A percentile compares a stretch with the other conserved stretches of the same genome.
phyloP scores from a whole-genome alignment of 2,888 invertebrate genomes.

The Digitonthophagus gazella region DNA sequence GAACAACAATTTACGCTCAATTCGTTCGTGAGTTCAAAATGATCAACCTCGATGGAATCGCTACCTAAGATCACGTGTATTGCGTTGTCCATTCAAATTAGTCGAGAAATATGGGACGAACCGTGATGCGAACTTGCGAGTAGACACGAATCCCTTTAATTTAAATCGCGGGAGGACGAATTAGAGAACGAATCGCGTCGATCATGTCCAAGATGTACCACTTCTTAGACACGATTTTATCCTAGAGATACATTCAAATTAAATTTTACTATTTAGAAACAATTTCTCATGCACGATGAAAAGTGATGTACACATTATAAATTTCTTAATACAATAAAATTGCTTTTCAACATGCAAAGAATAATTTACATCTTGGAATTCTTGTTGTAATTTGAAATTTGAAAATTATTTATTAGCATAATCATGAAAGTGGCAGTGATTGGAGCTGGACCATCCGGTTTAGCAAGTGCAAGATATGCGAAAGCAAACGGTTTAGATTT shows the following conservation, averaged over 20 bases:
- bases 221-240: background rate
- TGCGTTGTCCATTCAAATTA: slow-evolving; percentile 11
- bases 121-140: too few species aligned
- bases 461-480: slow-evolving; percentile 63
- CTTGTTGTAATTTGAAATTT: background rate
- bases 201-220: background rate
- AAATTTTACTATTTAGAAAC: background rate
- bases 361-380: background rate
- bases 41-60: background rate
- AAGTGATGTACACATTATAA: background rate
- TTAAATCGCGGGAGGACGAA: too few species aligned
- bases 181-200: too few species aligned
- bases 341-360: background rate
- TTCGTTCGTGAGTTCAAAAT: slow-evolving; percentile 10
- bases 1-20: slow-evolving; percentile 9
- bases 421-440: slow-evolving; percentile 60
- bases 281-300: background rate
- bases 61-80: slow-evolving; percentile 5
- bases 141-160: background rate
- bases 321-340: background rate
- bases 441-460: slow-evolving; percentile 75
- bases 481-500: slow-evolving; percentile 55
- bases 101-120: too few species aligned
- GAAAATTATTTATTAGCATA: background rate
- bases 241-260: background rate